Evolutionary conservation across 2,113 vertebrate genomes (phyloP).

Genomic region (Hemiscyllium ocellatum): DNA sequence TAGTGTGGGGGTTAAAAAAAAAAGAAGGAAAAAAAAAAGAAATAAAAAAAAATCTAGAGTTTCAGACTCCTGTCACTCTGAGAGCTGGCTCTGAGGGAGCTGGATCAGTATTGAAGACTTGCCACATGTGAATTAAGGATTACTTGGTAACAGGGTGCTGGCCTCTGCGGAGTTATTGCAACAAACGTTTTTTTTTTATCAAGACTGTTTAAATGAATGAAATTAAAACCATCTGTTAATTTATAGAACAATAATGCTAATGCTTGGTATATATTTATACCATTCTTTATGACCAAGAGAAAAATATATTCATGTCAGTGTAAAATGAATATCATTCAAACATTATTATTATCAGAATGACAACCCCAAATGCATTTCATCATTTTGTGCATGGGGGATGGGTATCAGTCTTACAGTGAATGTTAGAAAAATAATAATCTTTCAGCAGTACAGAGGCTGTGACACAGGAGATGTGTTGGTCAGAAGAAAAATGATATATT

Average conservation of each 20-base stretch:
- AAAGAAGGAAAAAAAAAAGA: too few species aligned
- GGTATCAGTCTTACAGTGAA: not conserved
- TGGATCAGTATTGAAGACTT: too few species aligned
- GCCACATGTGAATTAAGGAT: too few species aligned
- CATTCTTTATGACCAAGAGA: not conserved
- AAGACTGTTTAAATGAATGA: not conserved
- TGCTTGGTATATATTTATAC: not conserved
- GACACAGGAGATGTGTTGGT: not conserved
- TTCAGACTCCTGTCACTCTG: too few species aligned
- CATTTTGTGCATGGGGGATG: slow-evolving; percentile 10
- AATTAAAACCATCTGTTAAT: not conserved
- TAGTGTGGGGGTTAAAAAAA: too few species aligned
- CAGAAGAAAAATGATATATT: not conserved
- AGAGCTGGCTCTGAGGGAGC: too few species aligned
- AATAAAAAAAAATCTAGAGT: too few species aligned
- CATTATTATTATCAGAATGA: slow-evolving; percentile 10
- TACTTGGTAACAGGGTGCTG: too few species aligned
- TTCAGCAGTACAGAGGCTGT: not conserved
- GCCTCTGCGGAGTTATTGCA: too few species aligned
- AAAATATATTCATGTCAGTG: not conserved
- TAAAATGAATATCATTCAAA: slow-evolving; percentile 5
- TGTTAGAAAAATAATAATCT: not conserved
- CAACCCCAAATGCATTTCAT: not conserved
- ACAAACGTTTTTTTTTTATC: not conserved
- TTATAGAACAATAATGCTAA: not conserved